phyloP scores from a whole-genome alignment of 2,113 vertebrate species.

The Ceyx melanurus region DNA sequence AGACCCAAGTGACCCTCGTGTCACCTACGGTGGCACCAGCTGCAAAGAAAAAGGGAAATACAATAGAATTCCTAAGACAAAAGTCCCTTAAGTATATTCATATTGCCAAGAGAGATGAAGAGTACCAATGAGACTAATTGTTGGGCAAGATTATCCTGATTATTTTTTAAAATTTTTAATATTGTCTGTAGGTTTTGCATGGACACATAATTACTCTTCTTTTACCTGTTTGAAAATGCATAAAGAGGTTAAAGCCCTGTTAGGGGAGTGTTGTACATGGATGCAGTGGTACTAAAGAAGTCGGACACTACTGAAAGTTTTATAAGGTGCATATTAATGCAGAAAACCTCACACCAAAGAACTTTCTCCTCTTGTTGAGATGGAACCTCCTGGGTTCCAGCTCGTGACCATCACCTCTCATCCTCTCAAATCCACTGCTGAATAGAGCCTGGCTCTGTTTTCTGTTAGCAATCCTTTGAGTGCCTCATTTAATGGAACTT shows the following conservation, averaged over 20 bases:
- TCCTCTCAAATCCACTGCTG: no score
- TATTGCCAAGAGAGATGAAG: not conserved
- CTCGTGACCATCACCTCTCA: no score
- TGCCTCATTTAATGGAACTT: not conserved
- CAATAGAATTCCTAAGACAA: not conserved
- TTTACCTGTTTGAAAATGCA: not conserved
- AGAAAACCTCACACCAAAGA: no score
- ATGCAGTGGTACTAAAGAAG: not conserved
- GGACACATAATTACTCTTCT: not conserved
- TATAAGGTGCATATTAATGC: no score
- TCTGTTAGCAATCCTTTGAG: not conserved
- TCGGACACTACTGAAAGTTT: not conserved
- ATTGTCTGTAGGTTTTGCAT: not conserved
- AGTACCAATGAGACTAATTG: not conserved
- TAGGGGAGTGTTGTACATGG: fast-evolving
- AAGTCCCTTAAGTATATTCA: not conserved
- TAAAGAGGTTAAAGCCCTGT: not conserved
- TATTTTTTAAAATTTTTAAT: not conserved
- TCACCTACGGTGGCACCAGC: not conserved
- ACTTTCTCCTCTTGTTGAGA: no score
- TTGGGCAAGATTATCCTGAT: not conserved
- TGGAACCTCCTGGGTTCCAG: no score
- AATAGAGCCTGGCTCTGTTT: not conserved
- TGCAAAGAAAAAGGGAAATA: not conserved
- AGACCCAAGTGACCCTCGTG: not conserved